Evolutionary conservation across 1,140 invertebrate species (phyloP), one percentile per base, ranked within the genome.

Genomic region (Sminthurinus signatus): DNA sequence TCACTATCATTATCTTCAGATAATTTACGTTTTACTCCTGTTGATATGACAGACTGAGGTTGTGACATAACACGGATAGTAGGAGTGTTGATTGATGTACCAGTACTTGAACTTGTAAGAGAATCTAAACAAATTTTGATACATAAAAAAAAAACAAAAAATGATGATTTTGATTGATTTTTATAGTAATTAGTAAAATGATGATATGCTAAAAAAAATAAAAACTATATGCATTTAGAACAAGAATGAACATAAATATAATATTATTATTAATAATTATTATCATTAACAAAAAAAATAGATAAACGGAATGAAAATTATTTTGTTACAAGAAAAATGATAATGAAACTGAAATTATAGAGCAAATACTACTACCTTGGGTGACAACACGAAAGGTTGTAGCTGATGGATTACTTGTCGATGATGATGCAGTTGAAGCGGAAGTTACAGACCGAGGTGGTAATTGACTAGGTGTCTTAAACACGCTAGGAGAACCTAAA

Each of bases 1-100:
- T 36, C 12, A 62, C 43, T 48, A 52, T 69, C 67, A 36, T 55
- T 51, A 10, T 64, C 63, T 10, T 63, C 61, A 1, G 59, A 55
- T 2, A 69, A 61, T 50, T 69, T 69, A 44, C 67, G 39, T 62
- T 69, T 69, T 2, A 61, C 59, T n/a, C 67, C 67, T 21, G 51
- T 15, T n/a, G 56, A 61, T 15, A 61, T 62, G 14, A 62, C 60
- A 56, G 10, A 4, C 21, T 14, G 21, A n/a, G 31, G 10, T 8
- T 31, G 17, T 15, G 10, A 32, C 4, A 36, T 4, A 8, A 56
- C 28, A 8, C 28, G 31, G 32, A 56, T 19, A 15, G 31, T 36
- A 15, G 28, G 31, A 14, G 27, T 27, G 12, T 15, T 51, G 27
- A 48, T 4, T 15, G 10, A 14, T 10, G 31, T 19, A 10, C 14